Conservation (phyloP, 2,113 vertebrate species). For the Pituophis catenifer region DNA sequence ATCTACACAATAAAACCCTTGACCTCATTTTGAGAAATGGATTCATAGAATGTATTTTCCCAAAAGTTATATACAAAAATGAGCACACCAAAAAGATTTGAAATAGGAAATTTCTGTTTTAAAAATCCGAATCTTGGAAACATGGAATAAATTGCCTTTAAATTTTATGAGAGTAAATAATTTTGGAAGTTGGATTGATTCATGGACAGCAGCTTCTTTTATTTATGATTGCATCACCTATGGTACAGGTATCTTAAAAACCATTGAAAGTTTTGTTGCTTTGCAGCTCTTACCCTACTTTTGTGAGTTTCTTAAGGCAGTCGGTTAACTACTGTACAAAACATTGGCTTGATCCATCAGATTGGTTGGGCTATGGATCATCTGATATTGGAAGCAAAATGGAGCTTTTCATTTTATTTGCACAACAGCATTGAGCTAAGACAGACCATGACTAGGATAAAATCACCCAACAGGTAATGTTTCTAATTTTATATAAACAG, state of each 20-base stretch:
- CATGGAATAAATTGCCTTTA: background rate
- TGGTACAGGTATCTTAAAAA: background rate
- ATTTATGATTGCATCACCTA: background rate
- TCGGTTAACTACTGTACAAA: background rate
- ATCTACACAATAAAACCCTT: background rate
- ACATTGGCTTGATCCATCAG: background rate
- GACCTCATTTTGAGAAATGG: background rate
- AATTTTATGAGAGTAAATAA: background rate
- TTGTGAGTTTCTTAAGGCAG: background rate
- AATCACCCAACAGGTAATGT: background rate
- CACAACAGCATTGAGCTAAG: background rate
- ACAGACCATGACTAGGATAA: background rate
- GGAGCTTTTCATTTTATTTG: background rate
- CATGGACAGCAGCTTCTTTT: background rate
- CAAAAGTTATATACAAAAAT: background rate
- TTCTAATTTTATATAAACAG: background rate
- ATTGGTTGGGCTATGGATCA: background rate
- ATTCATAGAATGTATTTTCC: background rate
- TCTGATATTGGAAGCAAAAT: background rate
- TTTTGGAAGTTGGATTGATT: background rate
- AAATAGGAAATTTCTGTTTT: background rate
- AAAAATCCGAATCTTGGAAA: background rate
- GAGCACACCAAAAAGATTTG: background rate
- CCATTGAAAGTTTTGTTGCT: background rate
- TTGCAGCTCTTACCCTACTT: background rate